phyloP scores from a whole-genome alignment of 2,113 vertebrate genomes.

The Macrotis lagotis region DNA sequence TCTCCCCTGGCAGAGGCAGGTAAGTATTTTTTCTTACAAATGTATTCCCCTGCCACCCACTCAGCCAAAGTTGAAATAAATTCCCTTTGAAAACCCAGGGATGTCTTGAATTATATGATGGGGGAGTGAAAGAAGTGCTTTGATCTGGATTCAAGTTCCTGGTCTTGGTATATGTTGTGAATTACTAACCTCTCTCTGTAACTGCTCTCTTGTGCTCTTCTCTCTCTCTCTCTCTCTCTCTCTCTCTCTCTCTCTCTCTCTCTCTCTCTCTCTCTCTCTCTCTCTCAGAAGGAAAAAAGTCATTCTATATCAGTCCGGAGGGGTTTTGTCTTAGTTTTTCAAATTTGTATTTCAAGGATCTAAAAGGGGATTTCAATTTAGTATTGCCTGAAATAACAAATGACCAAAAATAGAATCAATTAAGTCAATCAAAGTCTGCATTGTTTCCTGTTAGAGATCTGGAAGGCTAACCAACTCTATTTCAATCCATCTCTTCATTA shows the following conservation, averaged over 20 bases:
- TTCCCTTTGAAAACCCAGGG: constrained; percentile 1
- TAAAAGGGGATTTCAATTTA: background rate
- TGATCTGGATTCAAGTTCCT: constrained; percentile 7
- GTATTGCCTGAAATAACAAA: constrained; percentile 10
- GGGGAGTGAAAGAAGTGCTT: background rate
- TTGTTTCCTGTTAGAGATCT: constrained; percentile 9
- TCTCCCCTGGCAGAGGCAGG: background rate
- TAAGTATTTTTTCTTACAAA: background rate
- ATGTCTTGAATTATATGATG: constrained; percentile 24
- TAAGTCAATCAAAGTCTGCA: background rate
- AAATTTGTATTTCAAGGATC: background rate
- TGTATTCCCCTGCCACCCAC: background rate
- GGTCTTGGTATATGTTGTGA: constrained; percentile 5
- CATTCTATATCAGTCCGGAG: background rate
- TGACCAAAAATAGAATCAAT: constrained; percentile 6
- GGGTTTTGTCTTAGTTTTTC: background rate
- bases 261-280: no score
- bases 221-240: no score
- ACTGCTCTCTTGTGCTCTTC: no score
- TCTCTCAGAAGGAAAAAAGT: background rate
- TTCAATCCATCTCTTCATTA: background rate
- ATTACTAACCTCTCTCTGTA: background rate
- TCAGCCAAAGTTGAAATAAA: constrained; percentile 35
- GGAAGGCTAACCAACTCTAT: background rate
- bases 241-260: no score